Evolutionary conservation across 2,797 vertebrate species (phyloP).

Genomic region (Delichon dasypus): DNA sequence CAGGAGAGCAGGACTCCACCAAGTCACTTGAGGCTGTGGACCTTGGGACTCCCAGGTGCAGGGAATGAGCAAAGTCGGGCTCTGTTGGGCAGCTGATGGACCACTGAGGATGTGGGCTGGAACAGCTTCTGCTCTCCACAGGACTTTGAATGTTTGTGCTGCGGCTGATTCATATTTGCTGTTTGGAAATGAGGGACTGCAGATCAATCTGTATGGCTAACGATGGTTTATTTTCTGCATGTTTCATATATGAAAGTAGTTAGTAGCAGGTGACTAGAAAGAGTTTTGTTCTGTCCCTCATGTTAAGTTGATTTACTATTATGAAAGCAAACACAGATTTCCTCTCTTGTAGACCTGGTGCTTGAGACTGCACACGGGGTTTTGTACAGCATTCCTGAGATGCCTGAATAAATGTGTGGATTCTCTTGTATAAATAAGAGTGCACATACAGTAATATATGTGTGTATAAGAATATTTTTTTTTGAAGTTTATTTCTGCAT

Average conservation of each 20-base stretch:
- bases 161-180: neutral
- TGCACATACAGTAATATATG: neutral
- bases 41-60: fast-evolving
- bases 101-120: fast-evolving
- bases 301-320: slow-evolving; percentile 39
- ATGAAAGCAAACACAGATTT: slow-evolving; percentile 69
- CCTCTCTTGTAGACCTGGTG: slow-evolving; percentile 34
- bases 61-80: fast-evolving
- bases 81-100: neutral
- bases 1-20: neutral
- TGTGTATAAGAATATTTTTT: neutral
- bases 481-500: neutral
- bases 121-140: neutral
- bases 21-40: fast-evolving
- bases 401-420: slow-evolving; percentile 25
- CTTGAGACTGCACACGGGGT: slow-evolving; percentile 32
- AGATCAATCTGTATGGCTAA: neutral
- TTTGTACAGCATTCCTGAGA: slow-evolving; percentile 62
- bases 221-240: neutral
- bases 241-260: slow-evolving; percentile 22
- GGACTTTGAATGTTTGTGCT: neutral
- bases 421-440: slow-evolving; percentile 16
- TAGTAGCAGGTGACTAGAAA: slow-evolving; percentile 55
- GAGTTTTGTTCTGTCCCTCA: neutral
- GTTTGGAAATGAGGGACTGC: neutral